Conservation (phyloP, 2,113 vertebrate species). For the Gasterosteus aculeatus region DNA sequence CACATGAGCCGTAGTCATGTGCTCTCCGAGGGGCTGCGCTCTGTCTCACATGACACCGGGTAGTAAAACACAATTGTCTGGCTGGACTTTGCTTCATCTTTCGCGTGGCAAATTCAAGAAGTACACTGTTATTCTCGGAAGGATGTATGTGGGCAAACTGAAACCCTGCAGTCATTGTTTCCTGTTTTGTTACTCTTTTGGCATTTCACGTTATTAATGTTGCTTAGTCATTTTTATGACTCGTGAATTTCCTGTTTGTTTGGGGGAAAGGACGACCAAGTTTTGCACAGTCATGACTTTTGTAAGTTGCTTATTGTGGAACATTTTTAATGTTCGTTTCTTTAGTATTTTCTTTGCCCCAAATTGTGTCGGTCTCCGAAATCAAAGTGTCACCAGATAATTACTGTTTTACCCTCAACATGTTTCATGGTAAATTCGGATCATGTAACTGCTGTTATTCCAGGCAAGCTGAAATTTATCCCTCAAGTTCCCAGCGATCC, state of each 20-base stretch:
- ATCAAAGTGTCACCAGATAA: neutral
- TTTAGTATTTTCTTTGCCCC: neutral
- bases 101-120: neutral
- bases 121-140: neutral
- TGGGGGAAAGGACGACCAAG: conserved; percentile 2
- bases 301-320: neutral
- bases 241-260: neutral
- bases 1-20: conserved; percentile 56
- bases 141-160: conserved; percentile 27
- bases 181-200: neutral
- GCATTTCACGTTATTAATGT: conserved; percentile 25
- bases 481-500: conserved; percentile 56
- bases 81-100: neutral
- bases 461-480: conserved; percentile 60
- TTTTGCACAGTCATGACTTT: conserved; percentile 22
- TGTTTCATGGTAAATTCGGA: conserved; percentile 9
- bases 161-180: conserved; percentile 12
- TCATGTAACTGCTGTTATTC: conserved; percentile 30
- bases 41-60: neutral
- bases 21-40: neutral
- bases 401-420: conserved; percentile 6
- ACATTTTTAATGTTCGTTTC: neutral
- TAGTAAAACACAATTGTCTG: conserved; percentile 15
- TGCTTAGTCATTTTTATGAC: conserved; percentile 44
- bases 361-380: neutral